phyloP scores from a whole-genome alignment of 1,140 invertebrate genomes.

The Charaxes varanes region DNA sequence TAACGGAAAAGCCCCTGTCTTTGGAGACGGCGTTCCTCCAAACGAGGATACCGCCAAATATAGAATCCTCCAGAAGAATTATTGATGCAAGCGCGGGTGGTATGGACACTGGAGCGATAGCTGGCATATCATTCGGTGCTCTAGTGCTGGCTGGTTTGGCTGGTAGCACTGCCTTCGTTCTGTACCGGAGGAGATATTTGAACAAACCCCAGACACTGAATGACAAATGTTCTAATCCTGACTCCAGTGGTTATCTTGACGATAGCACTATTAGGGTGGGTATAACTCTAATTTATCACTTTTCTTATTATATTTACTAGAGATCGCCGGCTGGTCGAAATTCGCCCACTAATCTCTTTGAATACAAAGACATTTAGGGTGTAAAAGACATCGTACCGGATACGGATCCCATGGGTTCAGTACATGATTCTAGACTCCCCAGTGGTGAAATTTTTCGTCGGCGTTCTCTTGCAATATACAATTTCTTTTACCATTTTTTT shows the following conservation, averaged over 20 bases:
- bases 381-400: too few species aligned
- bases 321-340: too few species aligned
- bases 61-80: slow-evolving; percentile 57
- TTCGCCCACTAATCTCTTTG: too few species aligned
- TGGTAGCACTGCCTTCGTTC: slow-evolving; percentile 81
- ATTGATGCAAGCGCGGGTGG: slow-evolving; percentile 44
- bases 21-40: slow-evolving; percentile 56
- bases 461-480: too few species aligned
- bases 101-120: slow-evolving; percentile 81
- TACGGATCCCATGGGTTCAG: too few species aligned
- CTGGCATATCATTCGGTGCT: slow-evolving; percentile 81
- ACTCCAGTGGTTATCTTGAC: slow-evolving; percentile 91
- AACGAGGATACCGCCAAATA: slow-evolving; percentile 53
- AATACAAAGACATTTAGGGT: too few species aligned
- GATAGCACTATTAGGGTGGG: slow-evolving; percentile 90
- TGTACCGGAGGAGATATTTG: slow-evolving; percentile 83
- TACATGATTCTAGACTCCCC: too few species aligned
- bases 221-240: slow-evolving; percentile 88
- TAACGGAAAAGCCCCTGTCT: slow-evolving; percentile 63
- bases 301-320: neutral
- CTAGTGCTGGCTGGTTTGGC: slow-evolving; percentile 79
- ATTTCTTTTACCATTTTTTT: too few species aligned
- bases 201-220: slow-evolving; percentile 88
- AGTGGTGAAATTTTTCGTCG: too few species aligned
- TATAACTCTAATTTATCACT: slow-evolving; percentile 5